Percentiles rank a stretch among this genome's conserved stretches.
Conservation (phyloP, 2,113 vertebrate genomes). For the Sciurus niger region DNA sequence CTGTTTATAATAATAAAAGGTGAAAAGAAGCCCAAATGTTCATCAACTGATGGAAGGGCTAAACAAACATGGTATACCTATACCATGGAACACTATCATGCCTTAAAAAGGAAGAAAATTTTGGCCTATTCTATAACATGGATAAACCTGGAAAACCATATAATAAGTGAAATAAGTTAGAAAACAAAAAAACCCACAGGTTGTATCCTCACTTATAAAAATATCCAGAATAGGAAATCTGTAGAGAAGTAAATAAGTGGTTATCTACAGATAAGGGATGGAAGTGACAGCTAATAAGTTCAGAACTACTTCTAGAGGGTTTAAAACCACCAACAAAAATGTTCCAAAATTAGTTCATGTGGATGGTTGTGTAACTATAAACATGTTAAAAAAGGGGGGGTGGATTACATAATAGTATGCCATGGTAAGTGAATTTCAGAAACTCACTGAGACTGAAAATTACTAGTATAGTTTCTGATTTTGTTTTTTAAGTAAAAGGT, state of each 20-base stretch:
- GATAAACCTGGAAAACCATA: slow-evolving; percentile 12
- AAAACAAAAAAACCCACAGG: background rate
- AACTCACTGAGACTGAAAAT: slow-evolving; percentile 4
- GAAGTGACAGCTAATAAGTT: background rate
- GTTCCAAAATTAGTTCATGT: background rate
- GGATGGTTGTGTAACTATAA: background rate
- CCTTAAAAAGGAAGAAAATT: background rate
- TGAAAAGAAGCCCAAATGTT: background rate
- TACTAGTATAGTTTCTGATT: background rate
- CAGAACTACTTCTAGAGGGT: background rate
- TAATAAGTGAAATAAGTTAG: background rate
- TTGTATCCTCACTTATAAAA: background rate
- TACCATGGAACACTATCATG: background rate
- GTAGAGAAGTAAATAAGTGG: background rate
- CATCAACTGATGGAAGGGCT: background rate
- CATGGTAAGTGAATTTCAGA: background rate
- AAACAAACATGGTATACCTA: background rate
- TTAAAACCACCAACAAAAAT: background rate
- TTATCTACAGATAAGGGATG: background rate
- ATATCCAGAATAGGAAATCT: background rate
- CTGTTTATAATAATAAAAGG: background rate
- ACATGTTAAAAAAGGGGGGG: background rate
- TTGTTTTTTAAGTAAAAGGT: background rate
- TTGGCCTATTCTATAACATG: background rate
- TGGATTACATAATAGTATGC: background rate